Base-by-base conservation (phyloP, 1,140 invertebrate species). In the Araneus ventricosus region DNA sequence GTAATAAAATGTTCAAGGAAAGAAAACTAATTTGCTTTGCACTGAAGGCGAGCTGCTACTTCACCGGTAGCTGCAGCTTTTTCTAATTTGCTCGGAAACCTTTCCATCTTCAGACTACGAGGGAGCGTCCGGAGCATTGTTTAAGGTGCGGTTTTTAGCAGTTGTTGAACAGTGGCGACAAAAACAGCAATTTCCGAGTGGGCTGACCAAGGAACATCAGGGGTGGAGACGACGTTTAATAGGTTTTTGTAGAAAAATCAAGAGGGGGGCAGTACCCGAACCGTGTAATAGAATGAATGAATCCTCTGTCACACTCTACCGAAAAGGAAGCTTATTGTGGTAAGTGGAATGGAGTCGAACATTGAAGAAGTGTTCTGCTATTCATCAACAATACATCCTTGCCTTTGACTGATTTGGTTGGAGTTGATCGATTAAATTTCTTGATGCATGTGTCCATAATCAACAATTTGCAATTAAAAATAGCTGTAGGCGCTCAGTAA, bases 161-260 rank as follows among this genome's bases (percentile, higher is more conserved):
- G 80, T 27, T 20, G 4, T 39, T 17, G 22, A 45, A 45, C 24
- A 52, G 30, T n/a, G n/a, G 80, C 80, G 45, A 84, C 39, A 84
- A 84, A 52, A 84, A 84, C 80, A 52, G n/a, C 39, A 84, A 84
- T 84, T 84, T 84, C 80, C 80, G 80, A 84, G 80, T 84, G 80
- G 80, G 80, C 24, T 27, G 80, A 84, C 22, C 80, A 14, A 45
- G 45, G 17, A n/a, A 45, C 24, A 41, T 45, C 39, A 45, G 80
- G 80, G 80, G 80, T 30, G 80, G 39, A 52, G 80, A 84, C 41
- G 22, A 84, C 22, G 39, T 45, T 52, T 84, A 84, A 84, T 84
- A 84, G 80, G 39, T 84, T 84, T 84, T 82, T 45, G 41, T 22
- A 45, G 5, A n/a, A 45, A 84, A 84, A 45, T 20, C 22, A 84